These are phyloP conservation scores for Nemapogon koenigi DNA, from an alignment of 2,888 invertebrate species.

Conservation along the genomic window DNA sequence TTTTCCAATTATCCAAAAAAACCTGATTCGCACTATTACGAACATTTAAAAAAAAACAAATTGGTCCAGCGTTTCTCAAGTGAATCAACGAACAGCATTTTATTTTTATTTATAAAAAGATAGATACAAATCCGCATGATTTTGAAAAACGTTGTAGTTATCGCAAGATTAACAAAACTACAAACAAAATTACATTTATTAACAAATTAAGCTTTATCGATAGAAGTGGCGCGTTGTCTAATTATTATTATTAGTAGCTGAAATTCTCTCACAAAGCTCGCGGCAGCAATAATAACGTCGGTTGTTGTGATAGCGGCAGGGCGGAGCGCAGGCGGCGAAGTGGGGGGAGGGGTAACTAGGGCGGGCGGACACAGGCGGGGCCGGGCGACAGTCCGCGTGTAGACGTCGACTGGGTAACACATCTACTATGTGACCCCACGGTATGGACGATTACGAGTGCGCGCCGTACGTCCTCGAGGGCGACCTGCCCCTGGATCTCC, in stretches of 20 bases:
- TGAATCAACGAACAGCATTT: too few species aligned
- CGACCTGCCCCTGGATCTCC: conserved; percentile 49
- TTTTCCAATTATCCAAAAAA: too few species aligned
- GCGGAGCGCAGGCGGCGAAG: conserved; percentile 42
- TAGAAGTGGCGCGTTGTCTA: conserved; percentile 38
- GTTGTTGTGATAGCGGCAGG: conserved; percentile 66
- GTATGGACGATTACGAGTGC: conserved; percentile 59
- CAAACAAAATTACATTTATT: too few species aligned
- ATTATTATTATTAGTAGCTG: conserved; percentile 64
- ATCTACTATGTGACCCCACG: conserved; percentile 51
- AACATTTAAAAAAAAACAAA: too few species aligned
- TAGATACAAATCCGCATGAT: too few species aligned
- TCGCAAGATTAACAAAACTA: too few species aligned
- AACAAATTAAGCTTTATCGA: conserved; percentile 27
- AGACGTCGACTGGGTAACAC: conserved; percentile 39
- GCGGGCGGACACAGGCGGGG: conserved; percentile 21
- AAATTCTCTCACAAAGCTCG: conserved; percentile 65
- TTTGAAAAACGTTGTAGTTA: too few species aligned
- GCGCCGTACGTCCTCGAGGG: conserved; percentile 53
- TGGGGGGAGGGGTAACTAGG: conserved; percentile 19
- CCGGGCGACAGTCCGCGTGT: conserved; percentile 27
- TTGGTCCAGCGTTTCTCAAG: too few species aligned
- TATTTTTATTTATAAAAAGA: too few species aligned
- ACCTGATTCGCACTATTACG: too few species aligned
- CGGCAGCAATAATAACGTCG: conserved; percentile 64